phyloP scores from a whole-genome alignment of 2,888 invertebrate species.

The Trichogramma dendrolimi region DNA sequence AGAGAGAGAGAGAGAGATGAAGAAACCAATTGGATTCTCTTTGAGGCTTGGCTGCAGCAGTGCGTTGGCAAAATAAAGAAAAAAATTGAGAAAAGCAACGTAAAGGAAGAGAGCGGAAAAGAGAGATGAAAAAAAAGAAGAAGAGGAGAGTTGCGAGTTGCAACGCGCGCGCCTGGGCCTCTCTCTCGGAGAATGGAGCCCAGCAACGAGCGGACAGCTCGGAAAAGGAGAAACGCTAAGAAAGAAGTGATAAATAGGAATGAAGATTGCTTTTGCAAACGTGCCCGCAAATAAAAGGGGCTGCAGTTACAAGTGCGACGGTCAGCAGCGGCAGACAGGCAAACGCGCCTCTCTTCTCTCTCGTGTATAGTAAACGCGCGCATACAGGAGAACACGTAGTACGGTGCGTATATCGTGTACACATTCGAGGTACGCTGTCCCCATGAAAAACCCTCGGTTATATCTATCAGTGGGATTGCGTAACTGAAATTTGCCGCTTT shows the following conservation, averaged over 20 bases:
- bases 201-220: slow-evolving; percentile 30
- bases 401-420: no score
- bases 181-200: slow-evolving; percentile 15
- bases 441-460: no score
- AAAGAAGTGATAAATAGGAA: slow-evolving; percentile 49
- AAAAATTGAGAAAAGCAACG: slow-evolving; percentile 23
- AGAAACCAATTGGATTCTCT: slow-evolving; percentile 43
- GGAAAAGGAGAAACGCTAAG: slow-evolving; percentile 35
- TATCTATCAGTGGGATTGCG: no score
- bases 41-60: slow-evolving; percentile 34
- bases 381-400: no score
- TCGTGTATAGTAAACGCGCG: no score
- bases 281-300: no score
- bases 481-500: no score
- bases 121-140: slow-evolving; percentile 14
- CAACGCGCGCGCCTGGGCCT: no score
- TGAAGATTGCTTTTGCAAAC: slow-evolving; percentile 47
- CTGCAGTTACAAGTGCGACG: no score
- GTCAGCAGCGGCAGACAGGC: no score
- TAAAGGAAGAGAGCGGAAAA: slow-evolving; percentile 25
- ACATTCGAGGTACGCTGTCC: no score
- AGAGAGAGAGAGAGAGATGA: slow-evolving; percentile 29
- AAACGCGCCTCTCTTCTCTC: no score
- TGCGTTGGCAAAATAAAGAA: neutral
- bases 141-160: slow-evolving; percentile 21